These are phyloP conservation scores for Philaethria dido DNA, from an alignment of 2,888 invertebrate species.

Conservation along the genomic window DNA sequence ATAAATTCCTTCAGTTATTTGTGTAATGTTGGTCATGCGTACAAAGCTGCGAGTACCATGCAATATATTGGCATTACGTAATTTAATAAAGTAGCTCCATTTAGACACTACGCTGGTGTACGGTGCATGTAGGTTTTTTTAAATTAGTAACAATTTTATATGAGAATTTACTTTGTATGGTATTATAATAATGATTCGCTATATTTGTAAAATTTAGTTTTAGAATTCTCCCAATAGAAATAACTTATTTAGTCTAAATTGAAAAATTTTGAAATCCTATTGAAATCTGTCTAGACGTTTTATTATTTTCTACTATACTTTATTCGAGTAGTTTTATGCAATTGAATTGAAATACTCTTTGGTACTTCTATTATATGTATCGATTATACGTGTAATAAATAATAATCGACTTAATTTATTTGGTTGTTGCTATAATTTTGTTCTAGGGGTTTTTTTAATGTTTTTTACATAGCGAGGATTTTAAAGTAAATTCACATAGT, in stretches of 20 bases:
- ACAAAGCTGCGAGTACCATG: constrained; percentile 12
- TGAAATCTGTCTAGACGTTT: neutral
- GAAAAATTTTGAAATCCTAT: constrained; percentile 2
- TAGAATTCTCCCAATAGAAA: neutral
- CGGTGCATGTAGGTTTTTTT: neutral
- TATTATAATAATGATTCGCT: neutral
- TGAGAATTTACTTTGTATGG: neutral
- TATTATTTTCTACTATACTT: neutral
- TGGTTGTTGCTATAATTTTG: no score
- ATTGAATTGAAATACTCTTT: neutral
- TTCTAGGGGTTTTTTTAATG: neutral
- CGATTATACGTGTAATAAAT: neutral
- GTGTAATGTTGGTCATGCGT: constrained; percentile 25
- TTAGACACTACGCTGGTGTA: constrained; percentile 1
- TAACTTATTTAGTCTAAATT: neutral
- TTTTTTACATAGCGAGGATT: neutral
- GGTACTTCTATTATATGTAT: neutral
- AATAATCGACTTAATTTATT: neutral
- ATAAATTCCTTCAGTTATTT: constrained; percentile 20
- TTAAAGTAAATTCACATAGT: neutral
- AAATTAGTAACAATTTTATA: no score
- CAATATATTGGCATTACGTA: constrained; percentile 24
- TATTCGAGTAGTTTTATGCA: neutral
- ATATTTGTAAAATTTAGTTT: neutral
- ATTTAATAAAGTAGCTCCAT: constrained; percentile 25